Conservation (phyloP, 1,140 invertebrate genomes). For the Drosophila mojavensis region DNA sequence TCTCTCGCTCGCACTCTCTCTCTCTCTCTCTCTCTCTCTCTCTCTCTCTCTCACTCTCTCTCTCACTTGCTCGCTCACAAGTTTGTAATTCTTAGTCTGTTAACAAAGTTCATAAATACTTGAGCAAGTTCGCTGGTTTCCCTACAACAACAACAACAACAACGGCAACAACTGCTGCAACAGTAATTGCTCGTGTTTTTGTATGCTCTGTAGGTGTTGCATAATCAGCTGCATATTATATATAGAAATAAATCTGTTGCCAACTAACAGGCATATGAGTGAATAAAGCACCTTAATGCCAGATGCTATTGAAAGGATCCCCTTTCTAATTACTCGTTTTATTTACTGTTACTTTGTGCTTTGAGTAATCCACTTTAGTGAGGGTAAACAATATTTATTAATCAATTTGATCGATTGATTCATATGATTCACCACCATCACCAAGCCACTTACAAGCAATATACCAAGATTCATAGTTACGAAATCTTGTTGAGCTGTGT, state of each 20-base stretch:
- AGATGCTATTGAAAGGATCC: too few relatives aligned
- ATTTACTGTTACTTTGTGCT: too few relatives aligned
- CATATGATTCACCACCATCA: too few relatives aligned
- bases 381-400: too few relatives aligned
- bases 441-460: too few relatives aligned
- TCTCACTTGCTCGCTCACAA: conserved; percentile 37
- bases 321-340: too few relatives aligned
- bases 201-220: conserved; percentile 1
- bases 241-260: conserved; percentile 16
- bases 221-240: conserved; percentile 22
- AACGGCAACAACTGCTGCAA: background rate
- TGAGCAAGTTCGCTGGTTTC: conserved; percentile 63
- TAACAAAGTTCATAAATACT: conserved; percentile 83
- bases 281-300: background rate
- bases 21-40: background rate
- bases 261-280: background rate
- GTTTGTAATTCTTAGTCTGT: conserved; percentile 82
- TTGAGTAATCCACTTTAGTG: too few relatives aligned
- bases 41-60: background rate
- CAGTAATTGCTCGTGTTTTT: conserved; percentile 22
- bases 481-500: too few relatives aligned
- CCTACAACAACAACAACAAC: conserved; percentile 23
- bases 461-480: too few relatives aligned
- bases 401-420: too few relatives aligned
- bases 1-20: background rate